Conservation (phyloP, 2,797 vertebrate genomes). For the Bryconaethiops microstoma region DNA sequence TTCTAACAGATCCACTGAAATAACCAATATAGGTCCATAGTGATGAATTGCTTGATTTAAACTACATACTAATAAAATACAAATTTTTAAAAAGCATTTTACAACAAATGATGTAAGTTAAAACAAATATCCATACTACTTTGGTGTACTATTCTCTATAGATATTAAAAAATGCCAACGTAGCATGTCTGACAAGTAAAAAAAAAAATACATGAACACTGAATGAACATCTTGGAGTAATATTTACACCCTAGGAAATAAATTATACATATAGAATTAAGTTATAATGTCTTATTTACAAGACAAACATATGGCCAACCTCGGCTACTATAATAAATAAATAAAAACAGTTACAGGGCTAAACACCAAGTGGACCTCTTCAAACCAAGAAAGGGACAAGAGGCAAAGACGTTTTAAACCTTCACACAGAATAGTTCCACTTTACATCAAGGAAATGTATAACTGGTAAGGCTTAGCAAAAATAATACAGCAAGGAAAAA, state of each 20-base stretch:
- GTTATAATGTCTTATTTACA: constrained; percentile 31
- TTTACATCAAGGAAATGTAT: not conserved
- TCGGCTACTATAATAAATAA: constrained; percentile 79
- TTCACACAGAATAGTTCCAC: not conserved
- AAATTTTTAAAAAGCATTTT: not conserved
- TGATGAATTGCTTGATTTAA: not conserved
- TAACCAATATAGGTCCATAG: not conserved
- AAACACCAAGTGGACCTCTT: constrained; percentile 65
- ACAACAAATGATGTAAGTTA: not conserved
- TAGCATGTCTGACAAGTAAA: not conserved
- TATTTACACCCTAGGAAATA: constrained; percentile 41
- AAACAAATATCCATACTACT: not conserved
- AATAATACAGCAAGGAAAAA: not conserved
- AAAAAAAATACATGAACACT: constrained; percentile 35
- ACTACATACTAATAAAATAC: not conserved
- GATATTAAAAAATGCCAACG: constrained; percentile 1
- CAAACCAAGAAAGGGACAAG: constrained; percentile 31
- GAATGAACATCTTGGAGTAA: constrained; percentile 3
- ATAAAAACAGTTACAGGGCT: constrained; percentile 60
- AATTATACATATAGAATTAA: constrained; percentile 45
- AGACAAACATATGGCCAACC: constrained; percentile 67
- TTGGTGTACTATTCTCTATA: no score
- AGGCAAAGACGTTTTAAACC: not conserved
- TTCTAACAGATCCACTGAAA: not conserved
- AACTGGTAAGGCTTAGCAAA: not conserved